A percentile compares a stretch with the other conserved stretches of the same genome.
These are phyloP conservation scores for Leptarthrus brevirostris DNA, from an alignment of 2,888 invertebrate species.

Conservation along the genomic window DNA sequence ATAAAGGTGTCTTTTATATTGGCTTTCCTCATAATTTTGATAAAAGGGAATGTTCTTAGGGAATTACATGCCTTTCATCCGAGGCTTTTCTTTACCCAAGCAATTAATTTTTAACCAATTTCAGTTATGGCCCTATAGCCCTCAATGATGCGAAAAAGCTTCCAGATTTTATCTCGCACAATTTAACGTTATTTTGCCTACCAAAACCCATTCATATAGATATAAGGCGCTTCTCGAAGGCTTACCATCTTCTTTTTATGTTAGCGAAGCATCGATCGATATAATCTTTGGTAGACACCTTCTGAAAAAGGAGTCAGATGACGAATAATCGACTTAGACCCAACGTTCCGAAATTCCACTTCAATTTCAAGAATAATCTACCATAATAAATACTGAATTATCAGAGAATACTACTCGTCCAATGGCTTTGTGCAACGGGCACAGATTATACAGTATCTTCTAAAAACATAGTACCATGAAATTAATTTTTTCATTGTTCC, in stretches of 20 bases:
- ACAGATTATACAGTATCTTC: not conserved
- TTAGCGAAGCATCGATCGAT: slow-evolving; percentile 2
- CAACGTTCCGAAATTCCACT: slow-evolving; percentile 18
- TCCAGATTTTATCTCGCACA: not conserved
- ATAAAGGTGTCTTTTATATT: not conserved
- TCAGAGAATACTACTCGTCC: not conserved
- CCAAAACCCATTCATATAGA: not conserved
- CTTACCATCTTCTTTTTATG: not conserved
- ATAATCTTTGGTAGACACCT: slow-evolving; percentile 1
- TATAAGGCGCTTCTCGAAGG: not conserved
- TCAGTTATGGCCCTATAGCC: not conserved
- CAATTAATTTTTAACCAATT: slow-evolving; percentile 36
- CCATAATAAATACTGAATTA: slow-evolving; percentile 12
- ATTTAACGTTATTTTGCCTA: slow-evolving; percentile 1
- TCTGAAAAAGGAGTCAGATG: slow-evolving; percentile 8
- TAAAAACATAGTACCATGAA: too few relatives aligned
- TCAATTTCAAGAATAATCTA: slow-evolving; percentile 20
- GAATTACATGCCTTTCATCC: slow-evolving; percentile 10
- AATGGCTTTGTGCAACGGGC: too few relatives aligned
- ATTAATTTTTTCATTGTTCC: not conserved
- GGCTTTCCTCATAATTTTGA: slow-evolving; percentile 15
- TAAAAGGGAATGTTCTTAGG: slow-evolving; percentile 2
- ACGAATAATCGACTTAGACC: slow-evolving; percentile 10
- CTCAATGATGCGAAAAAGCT: not conserved
- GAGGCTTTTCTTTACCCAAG: not conserved